Conservation (phyloP, 2,888 invertebrate genomes). For the Drosophila phalerata region DNA sequence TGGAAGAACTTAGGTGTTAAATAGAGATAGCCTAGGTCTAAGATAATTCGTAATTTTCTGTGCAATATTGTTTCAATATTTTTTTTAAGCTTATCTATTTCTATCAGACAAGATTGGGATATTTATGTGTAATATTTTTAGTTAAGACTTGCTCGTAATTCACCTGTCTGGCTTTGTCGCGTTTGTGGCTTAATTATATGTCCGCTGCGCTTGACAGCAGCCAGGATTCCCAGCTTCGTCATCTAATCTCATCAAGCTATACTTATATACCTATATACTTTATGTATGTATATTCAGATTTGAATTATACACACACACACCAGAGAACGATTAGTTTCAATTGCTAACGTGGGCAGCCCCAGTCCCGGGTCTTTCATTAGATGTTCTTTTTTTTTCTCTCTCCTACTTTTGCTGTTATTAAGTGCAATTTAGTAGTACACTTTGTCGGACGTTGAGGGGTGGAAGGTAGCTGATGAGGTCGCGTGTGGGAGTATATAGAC, state of each 20-base stretch:
- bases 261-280: neutral
- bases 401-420: conserved; percentile 56
- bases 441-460: conserved; percentile 5
- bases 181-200: conserved; percentile 32
- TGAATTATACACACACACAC: conserved; percentile 15
- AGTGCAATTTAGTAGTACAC: conserved; percentile 61
- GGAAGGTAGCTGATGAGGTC: neutral
- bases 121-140: neutral
- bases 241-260: conserved; percentile 21
- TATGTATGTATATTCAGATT: conserved; percentile 6
- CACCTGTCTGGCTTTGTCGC: conserved; percentile 28
- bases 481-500: conserved; percentile 1
- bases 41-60: no score
- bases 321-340: conserved; percentile 69
- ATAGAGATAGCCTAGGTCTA: no score
- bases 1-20: no score
- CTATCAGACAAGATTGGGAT: neutral
- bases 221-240: conserved; percentile 21
- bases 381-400: conserved; percentile 20
- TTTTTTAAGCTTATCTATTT: no score
- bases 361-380: conserved; percentile 53
- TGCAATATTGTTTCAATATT: no score
- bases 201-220: conserved; percentile 6
- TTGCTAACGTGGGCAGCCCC: conserved; percentile 47
- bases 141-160: conserved; percentile 5